These are phyloP conservation scores for Saguinus imperator DNA, from an alignment of 2,113 vertebrate species.

Conservation along the genomic window DNA sequence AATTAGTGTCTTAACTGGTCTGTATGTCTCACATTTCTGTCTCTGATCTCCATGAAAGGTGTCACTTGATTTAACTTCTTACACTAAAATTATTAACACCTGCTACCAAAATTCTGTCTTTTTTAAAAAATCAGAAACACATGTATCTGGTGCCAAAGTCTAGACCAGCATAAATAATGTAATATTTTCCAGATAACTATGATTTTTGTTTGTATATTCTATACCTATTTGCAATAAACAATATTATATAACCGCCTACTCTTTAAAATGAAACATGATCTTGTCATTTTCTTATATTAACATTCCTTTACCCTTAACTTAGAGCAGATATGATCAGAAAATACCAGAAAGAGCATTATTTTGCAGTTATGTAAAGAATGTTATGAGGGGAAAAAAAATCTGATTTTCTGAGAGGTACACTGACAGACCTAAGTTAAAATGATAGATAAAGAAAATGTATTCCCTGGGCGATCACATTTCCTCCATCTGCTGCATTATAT, in stretches of 20 bases:
- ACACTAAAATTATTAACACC: neutral
- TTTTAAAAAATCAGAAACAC: neutral
- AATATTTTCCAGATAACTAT: neutral
- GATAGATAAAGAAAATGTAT: constrained; percentile 76
- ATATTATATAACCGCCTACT: neutral
- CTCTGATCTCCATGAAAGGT: neutral
- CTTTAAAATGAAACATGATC: neutral
- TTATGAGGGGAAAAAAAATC: neutral
- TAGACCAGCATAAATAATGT: neutral
- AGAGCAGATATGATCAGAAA: neutral
- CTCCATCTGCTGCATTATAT: constrained; percentile 84
- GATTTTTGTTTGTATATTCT: neutral
- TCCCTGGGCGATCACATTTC: constrained; percentile 70
- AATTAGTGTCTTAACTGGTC: neutral
- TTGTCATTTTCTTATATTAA: neutral
- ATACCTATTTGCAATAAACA: neutral
- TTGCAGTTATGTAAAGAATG: neutral
- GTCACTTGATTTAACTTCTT: neutral
- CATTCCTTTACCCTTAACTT: neutral
- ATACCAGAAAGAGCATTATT: neutral
- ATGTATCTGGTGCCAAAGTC: neutral
- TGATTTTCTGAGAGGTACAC: constrained; percentile 23
- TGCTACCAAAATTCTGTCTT: neutral
- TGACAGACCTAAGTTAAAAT: constrained; percentile 57
- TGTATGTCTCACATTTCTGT: neutral